Evolutionary conservation across 2,888 invertebrate species (phyloP).

Genomic region (Charanyca ferruginea): DNA sequence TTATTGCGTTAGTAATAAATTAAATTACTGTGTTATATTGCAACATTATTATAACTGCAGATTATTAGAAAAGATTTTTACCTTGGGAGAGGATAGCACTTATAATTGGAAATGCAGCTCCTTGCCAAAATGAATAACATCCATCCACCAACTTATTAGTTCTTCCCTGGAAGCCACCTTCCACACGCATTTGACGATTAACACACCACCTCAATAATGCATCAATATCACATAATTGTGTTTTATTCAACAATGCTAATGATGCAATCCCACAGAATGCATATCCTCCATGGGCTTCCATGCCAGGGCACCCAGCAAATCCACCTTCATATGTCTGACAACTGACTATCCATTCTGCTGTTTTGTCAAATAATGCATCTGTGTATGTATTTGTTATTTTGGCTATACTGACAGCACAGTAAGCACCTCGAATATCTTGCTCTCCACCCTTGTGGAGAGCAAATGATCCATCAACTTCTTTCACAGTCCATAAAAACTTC

Average conservation of each 20-base stretch:
- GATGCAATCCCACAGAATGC: slow-evolving; percentile 99
- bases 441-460: slow-evolving; percentile 98
- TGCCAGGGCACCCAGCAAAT: slow-evolving; percentile 96
- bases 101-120: slow-evolving; percentile 97
- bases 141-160: slow-evolving; percentile 99
- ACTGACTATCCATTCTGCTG: slow-evolving; percentile 97
- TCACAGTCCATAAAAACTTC: slow-evolving; percentile 95
- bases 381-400: slow-evolving; percentile 95
- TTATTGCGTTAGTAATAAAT: background rate
- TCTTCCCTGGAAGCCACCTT: slow-evolving; percentile 99
- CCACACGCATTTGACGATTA: slow-evolving; percentile 97
- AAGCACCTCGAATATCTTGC: slow-evolving; percentile 98
- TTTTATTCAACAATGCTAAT: slow-evolving; percentile 95
- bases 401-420: slow-evolving; percentile 98
- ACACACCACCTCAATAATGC: slow-evolving; percentile 96
- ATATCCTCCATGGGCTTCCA: slow-evolving; percentile 99
- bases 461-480: slow-evolving; percentile 97
- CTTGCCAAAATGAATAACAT: slow-evolving; percentile 99
- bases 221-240: slow-evolving; percentile 94
- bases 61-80: slow-evolving; percentile 47
- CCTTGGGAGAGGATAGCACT: slow-evolving; percentile 93
- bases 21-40: background rate
- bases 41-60: background rate
- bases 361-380: slow-evolving; percentile 95
- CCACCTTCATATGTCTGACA: slow-evolving; percentile 99